Percentiles rank a stretch among this genome's conserved stretches.
These are phyloP conservation scores for Hirtodrosophila trivittata DNA, from an alignment of 2,888 invertebrate genomes.

Conservation along the genomic window DNA sequence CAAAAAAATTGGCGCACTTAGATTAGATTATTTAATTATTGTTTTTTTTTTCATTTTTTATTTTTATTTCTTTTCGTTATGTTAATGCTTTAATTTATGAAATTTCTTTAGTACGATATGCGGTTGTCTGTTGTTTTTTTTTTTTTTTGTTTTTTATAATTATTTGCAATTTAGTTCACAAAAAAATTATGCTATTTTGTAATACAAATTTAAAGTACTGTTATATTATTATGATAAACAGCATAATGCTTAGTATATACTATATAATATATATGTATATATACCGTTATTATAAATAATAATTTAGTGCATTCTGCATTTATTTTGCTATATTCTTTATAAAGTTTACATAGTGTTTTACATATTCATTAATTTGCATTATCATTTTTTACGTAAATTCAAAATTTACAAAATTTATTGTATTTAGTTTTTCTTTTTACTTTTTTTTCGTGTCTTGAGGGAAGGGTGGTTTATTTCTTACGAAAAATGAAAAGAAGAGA, in stretches of 20 bases:
- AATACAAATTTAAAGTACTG: constrained; percentile 67
- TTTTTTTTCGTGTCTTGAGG: constrained; percentile 17
- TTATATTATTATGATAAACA: constrained; percentile 61
- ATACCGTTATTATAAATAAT: constrained; percentile 56
- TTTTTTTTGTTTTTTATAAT: constrained; percentile 30
- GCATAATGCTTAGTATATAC: constrained; percentile 48
- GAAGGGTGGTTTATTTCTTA: constrained; percentile 12
- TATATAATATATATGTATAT: constrained; percentile 31
- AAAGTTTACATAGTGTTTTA: constrained; percentile 54
- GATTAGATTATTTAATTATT: constrained; percentile 32
- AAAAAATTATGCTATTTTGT: constrained; percentile 74
- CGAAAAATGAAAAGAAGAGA: constrained; percentile 32
- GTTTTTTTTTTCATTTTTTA: constrained; percentile 16
- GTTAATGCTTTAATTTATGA: constrained; percentile 44
- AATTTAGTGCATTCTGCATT: constrained; percentile 75
- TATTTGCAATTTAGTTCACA: constrained; percentile 55
- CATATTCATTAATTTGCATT: constrained; percentile 49
- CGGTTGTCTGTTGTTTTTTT: constrained; percentile 49
- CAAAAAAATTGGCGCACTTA: constrained; percentile 75
- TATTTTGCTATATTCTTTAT: constrained; percentile 69
- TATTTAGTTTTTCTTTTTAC: constrained; percentile 43
- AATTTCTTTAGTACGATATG: constrained; percentile 73
- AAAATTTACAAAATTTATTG: constrained; percentile 74
- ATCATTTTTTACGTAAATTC: constrained; percentile 68
- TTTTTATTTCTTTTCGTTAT: constrained; percentile 20